Base-by-base conservation (phyloP, 2,888 invertebrate genomes). In the Timandra comae region DNA sequence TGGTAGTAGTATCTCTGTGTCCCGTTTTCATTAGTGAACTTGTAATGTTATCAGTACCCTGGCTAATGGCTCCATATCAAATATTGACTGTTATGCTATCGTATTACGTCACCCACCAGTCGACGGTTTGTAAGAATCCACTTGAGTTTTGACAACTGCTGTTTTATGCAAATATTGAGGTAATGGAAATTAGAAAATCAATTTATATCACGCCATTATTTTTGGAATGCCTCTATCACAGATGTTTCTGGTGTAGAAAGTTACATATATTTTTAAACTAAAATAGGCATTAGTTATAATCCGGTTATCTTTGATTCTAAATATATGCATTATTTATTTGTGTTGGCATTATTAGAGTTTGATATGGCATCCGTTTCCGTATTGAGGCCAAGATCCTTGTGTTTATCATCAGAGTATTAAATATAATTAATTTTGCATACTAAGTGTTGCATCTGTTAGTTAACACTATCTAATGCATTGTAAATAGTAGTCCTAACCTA, bases 21-120 rank as follows among this genome's bases (percentile, higher is more conserved):
- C 57, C 63, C 57, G 64, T 71, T 64, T 71, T 80, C 72, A 77
- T 81, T 78, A 77, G 71, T 76, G 71, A 76, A 77, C 76, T 75
- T 70, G 74, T 58, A 56, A 52, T 62, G 66, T 77, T 79, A 81
- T 79, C 79, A 62, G 64, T 50, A 50, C 46, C 55, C 46, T 52
- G 52, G 64, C 71, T 79, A 78, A 78, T 77, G 76, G 76, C 57
- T 63, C 54, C 60, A 61, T 73, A 80, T 80, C 78, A 81, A 81
- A 81, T 81, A 82, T 79, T 80, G 71, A 80, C 78, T 71, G 74
- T 69, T 71, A 63, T 57, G 62, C 66, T 80, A 78, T 77, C 78
- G 65, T 46, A 49, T 78, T 74, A 79, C 80, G 80, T 79, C 80
- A 81, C 56, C 49, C 64, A 58, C 59, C 56, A 64, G 66, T 58